A percentile compares a stretch with the other conserved stretches of the same genome.
phyloP scores from a whole-genome alignment of 2,888 invertebrate genomes.

The Odontothrips loti region DNA sequence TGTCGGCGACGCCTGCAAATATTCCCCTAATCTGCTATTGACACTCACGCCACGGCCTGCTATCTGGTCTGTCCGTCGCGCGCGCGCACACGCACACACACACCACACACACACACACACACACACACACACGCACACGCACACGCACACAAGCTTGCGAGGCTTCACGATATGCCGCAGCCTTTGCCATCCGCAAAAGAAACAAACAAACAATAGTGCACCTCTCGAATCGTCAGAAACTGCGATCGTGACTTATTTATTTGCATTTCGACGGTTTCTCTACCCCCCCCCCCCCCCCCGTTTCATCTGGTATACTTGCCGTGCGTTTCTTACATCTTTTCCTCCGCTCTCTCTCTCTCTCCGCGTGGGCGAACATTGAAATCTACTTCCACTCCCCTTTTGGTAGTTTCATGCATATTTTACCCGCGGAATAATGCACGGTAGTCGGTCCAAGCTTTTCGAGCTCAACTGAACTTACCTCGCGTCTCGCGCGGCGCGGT shows the following conservation, averaged over 20 bases:
- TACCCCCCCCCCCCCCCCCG: too few relatives aligned
- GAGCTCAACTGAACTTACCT: too few relatives aligned
- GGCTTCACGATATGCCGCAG: too few relatives aligned
- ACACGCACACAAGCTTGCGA: neutral
- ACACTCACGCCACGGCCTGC: neutral
- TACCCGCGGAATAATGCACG: neutral
- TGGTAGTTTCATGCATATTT: neutral
- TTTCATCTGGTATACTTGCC: too few relatives aligned
- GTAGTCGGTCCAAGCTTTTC: neutral
- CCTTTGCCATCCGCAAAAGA: too few relatives aligned
- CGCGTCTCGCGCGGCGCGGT: neutral
- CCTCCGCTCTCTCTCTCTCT: neutral
- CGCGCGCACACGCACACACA: too few relatives aligned
- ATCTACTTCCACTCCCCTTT: neutral
- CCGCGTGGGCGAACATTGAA: neutral
- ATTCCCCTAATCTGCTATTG: slow-evolving; percentile 1
- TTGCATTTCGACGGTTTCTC: too few relatives aligned
- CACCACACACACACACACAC: neutral
- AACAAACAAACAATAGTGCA: too few relatives aligned
- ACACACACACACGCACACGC: neutral
- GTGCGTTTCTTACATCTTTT: neutral
- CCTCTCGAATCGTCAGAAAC: too few relatives aligned
- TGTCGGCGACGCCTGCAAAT: neutral
- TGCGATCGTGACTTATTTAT: too few relatives aligned
- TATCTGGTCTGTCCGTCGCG: neutral